Percentiles rank a stretch among this genome's conserved stretches.
Conservation (phyloP, 2,888 invertebrate genomes). For the Eurytoma californica region DNA sequence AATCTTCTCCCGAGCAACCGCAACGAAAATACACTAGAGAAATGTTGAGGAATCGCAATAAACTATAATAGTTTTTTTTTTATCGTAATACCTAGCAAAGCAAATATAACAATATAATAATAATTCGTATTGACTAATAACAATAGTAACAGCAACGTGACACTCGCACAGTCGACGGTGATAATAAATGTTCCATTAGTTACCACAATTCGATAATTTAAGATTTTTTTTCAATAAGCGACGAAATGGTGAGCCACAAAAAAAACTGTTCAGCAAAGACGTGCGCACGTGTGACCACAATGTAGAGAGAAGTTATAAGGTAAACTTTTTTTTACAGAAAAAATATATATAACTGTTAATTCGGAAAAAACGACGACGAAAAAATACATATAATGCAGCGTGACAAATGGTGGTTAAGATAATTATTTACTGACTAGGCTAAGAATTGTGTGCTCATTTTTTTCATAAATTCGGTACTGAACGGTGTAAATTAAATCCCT, state of each 20-base stretch:
- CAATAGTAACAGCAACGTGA: constrained; percentile 60
- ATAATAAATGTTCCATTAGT: constrained; percentile 57
- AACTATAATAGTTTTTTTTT: constrained; percentile 1
- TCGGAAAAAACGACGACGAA: constrained; percentile 51
- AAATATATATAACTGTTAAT: constrained; percentile 47
- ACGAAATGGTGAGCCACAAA: constrained; percentile 48
- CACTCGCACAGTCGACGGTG: constrained; percentile 58
- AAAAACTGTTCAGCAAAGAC: constrained; percentile 49
- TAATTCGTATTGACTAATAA: constrained; percentile 58
- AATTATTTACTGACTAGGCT: constrained; percentile 54
- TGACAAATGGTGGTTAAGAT: constrained; percentile 39
- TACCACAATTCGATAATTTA: constrained; percentile 43
- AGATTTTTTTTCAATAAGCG: constrained; percentile 34
- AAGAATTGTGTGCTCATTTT: constrained; percentile 49
- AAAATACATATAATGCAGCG: constrained; percentile 41
- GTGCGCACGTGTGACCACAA: constrained; percentile 50
- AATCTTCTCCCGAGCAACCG: constrained; percentile 32
- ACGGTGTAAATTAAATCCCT: constrained; percentile 32
- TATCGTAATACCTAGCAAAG: constrained; percentile 49
- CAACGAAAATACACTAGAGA: constrained; percentile 30
- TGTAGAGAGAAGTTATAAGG: constrained; percentile 52
- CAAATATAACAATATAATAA: constrained; percentile 52
- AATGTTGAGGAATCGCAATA: constrained; percentile 46
- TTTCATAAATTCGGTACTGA: constrained; percentile 32
- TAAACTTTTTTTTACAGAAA: constrained; percentile 40